Percentiles rank a stretch among this genome's conserved stretches.
Evolutionary conservation across 2,797 vertebrate genomes (phyloP).

Genomic region (Fratercula arctica): DNA sequence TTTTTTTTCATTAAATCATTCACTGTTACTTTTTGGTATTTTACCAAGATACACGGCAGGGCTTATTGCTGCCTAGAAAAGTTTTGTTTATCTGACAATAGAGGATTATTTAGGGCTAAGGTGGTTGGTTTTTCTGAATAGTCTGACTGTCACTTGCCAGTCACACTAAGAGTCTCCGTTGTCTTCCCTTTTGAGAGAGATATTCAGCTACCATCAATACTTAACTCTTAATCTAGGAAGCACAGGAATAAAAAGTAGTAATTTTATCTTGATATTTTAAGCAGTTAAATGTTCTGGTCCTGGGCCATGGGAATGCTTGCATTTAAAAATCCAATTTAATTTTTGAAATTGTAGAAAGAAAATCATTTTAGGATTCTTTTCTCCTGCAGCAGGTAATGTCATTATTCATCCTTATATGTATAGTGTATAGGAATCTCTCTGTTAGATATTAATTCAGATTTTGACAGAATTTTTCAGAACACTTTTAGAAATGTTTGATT

Average conservation of each 20-base stretch:
- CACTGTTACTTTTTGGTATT: not conserved
- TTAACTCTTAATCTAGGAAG: not conserved
- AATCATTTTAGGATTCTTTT: not conserved
- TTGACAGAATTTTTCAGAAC: not conserved
- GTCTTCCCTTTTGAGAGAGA: not conserved
- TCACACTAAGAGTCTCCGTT: rapidly evolving
- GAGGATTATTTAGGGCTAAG: not conserved
- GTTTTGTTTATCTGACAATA: not conserved
- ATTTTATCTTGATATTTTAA: not conserved
- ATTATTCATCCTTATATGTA: not conserved
- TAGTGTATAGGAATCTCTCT: not conserved
- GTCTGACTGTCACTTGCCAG: not conserved
- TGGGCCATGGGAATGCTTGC: not conserved
- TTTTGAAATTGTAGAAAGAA: not conserved
- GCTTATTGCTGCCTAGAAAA: not conserved
- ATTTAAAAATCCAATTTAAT: not conserved
- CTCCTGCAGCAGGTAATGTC: not conserved
- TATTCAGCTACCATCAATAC: not conserved
- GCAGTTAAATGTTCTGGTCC: not conserved
- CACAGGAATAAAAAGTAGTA: not conserved
- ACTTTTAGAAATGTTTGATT: not conserved
- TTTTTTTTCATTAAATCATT: not conserved
- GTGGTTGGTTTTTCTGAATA: not conserved
- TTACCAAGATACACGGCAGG: rapidly evolving
- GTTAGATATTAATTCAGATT: not conserved